Base-by-base conservation (phyloP, 2,888 invertebrate genomes). In the Papilio gigon region DNA sequence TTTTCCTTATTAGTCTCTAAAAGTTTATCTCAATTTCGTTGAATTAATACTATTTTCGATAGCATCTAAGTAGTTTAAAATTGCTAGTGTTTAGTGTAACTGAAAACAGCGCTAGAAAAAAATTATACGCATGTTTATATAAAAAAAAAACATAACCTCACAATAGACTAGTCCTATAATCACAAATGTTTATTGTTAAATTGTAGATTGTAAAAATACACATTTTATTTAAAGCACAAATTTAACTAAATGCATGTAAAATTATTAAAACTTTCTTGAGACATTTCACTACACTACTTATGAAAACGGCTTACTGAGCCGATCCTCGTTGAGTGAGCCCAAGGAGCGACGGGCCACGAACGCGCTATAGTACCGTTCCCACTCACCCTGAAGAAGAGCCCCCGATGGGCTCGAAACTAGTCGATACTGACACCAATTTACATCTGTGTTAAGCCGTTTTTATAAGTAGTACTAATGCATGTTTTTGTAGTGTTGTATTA, bases 61-160 rank as follows among this genome's bases (percentile, higher is more conserved):
- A 63, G 40, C 63, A 68, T 68, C 56, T 12, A 12, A 11, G 22
- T 47, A 30, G 27, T 50, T 20, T 9, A 53, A 42, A 40, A 6
- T 60, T 56, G 25, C 33, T 56, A 30, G 20, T 53, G n/a, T 53
- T 59, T 22, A 30, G 33, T 61, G 27, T n/a, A 33, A 53, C 40
- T 25, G 14, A 30, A 53, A 5, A 61, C n/a, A 42, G 5, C 14
- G 25, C 12, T 37, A 56, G 17, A 22, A 68, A 53, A 62, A 27
- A 60, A 56, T 65, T 66, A 62, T 60, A 58, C 33, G 40, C 65
- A 70, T 63, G 67, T 33, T 35, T 68, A 70, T 70, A 67, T 40
- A 9, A 67, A 17, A 9, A 17, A 22, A 47, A 20, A 61, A 40
- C 12, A 56, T 65, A 64, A 64, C 64, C 37, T 22, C 37, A 35